These are phyloP conservation scores for Linurgus olivaceus DNA, from an alignment of 2,797 vertebrate genomes.

Conservation along the genomic window DNA sequence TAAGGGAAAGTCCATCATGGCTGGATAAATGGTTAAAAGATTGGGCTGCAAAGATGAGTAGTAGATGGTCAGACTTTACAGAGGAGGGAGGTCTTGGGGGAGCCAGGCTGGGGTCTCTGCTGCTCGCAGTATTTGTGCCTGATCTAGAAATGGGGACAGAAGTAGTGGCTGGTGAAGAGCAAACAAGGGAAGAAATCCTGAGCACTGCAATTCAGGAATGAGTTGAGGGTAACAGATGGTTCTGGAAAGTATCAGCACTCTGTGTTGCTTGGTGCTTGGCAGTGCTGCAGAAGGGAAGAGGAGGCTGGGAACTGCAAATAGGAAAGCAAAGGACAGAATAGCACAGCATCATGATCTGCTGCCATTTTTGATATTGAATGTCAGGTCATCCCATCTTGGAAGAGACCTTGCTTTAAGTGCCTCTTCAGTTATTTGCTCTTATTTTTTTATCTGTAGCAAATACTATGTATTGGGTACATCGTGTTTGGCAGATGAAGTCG, in stretches of 20 bases:
- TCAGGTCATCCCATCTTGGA: background rate
- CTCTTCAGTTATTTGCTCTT: background rate
- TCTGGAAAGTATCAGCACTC: background rate
- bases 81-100: background rate
- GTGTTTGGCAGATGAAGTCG: background rate
- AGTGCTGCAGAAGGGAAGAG: background rate
- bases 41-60: background rate
- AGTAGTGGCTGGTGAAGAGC: background rate
- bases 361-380: fast-evolving
- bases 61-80: background rate
- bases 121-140: fast-evolving
- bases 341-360: fast-evolving
- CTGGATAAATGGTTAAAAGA: background rate
- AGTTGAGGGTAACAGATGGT: background rate
- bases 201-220: background rate
- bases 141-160: background rate
- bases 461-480: background rate
- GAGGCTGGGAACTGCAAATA: background rate
- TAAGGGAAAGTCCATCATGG: background rate
- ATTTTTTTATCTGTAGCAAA: background rate
- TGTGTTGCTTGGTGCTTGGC: fast-evolving
- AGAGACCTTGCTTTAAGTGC: background rate
- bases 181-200: background rate
- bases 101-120: background rate
- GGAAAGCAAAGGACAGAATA: background rate